These are phyloP conservation scores for Synergus gifuensis DNA, from an alignment of 2,888 invertebrate genomes.

Conservation along the genomic window DNA sequence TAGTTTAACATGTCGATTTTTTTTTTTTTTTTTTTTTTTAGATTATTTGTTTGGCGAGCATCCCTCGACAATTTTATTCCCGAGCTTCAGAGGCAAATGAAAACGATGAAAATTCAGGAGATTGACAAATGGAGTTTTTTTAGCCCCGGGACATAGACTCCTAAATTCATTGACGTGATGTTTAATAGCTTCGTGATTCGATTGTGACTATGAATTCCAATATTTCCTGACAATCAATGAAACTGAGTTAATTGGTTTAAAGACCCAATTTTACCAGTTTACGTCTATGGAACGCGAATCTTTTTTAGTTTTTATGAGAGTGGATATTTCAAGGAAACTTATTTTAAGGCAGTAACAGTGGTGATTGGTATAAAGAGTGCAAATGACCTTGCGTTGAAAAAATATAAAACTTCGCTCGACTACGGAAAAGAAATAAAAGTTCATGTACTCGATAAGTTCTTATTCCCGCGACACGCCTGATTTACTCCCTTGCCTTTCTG, in stretches of 20 bases:
- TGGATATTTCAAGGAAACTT: conserved; percentile 2
- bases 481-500: background rate
- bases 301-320: background rate
- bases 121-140: background rate
- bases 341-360: background rate
- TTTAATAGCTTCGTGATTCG: background rate
- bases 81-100: background rate
- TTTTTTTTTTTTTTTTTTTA: background rate
- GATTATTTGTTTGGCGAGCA: background rate
- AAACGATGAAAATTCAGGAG: background rate
- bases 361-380: conserved; percentile 11
- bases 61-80: conserved; percentile 3
- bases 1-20: background rate
- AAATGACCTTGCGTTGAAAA: conserved; percentile 19
- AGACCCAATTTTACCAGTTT: background rate
- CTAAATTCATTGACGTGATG: background rate
- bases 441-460: conserved; percentile 19
- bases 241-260: too few species aligned
- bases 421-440: conserved; percentile 14
- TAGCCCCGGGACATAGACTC: background rate
- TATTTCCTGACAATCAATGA: background rate
- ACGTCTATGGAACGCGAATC: background rate
- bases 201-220: background rate
- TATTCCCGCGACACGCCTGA: conserved; percentile 17
- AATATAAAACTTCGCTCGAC: conserved; percentile 5